Percentiles rank a stretch among this genome's conserved stretches.
phyloP scores from a whole-genome alignment of 2,797 vertebrate species.

The Arctocebus calabarensis region DNA sequence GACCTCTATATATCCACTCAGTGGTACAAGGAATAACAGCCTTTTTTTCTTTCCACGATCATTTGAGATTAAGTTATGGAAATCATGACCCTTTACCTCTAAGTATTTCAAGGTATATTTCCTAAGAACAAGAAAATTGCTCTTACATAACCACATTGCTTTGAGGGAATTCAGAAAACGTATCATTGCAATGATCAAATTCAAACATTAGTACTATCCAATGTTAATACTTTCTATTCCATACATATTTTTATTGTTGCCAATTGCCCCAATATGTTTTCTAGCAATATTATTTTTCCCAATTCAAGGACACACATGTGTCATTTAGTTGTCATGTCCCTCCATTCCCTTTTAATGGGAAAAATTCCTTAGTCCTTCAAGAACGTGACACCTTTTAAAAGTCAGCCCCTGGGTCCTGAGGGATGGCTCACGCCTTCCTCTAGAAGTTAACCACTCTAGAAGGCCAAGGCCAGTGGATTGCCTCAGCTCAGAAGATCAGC shows the following conservation, averaged over 20 bases:
- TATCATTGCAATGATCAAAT: neutral
- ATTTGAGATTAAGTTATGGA: neutral
- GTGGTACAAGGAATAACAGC: neutral
- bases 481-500: no score
- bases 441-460: no score
- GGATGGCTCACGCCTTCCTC: neutral
- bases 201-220: neutral
- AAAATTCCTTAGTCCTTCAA: neutral
- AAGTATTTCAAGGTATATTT: neutral
- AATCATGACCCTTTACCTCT: neutral
- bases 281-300: neutral
- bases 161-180: neutral
- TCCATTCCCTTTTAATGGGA: neutral
- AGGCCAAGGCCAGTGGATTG: no score
- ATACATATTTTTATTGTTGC: neutral
- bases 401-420: neutral
- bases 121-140: conserved; percentile 6
- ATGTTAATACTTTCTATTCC: neutral
- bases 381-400: neutral
- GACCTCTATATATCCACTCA: neutral
- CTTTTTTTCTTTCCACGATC: neutral
- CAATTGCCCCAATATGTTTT: neutral
- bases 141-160: neutral
- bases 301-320: neutral
- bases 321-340: neutral